phyloP scores from a whole-genome alignment of 2,797 vertebrate genomes.

The Melanogrammus aeglefinus region DNA sequence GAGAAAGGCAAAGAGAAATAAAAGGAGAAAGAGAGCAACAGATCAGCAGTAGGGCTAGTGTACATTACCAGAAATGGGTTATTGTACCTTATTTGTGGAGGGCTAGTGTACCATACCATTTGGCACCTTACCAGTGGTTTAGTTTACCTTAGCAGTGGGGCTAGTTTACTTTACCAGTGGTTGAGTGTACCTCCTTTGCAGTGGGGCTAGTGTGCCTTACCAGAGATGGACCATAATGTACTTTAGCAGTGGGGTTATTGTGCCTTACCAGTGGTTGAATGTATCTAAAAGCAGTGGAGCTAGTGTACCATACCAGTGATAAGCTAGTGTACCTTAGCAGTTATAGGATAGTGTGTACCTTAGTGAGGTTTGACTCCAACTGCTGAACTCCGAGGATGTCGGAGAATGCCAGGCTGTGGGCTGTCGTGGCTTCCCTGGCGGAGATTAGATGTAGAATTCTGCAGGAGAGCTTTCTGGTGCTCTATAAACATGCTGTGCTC shows the following conservation, averaged over 20 bases:
- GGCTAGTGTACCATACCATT: too few relatives aligned
- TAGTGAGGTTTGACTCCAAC: conserved; percentile 75
- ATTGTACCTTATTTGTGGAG: too few relatives aligned
- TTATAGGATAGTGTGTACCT: conserved; percentile 54
- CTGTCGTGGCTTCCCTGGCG: neutral
- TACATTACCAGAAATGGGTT: too few relatives aligned
- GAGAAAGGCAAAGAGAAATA: neutral
- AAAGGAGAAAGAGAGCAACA: neutral
- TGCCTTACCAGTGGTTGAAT: too few relatives aligned
- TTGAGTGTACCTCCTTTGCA: too few relatives aligned
- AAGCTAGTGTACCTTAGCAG: neutral
- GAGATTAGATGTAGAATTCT: conserved; percentile 47
- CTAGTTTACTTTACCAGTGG: neutral
- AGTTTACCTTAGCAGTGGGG: too few relatives aligned
- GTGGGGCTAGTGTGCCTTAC: too few relatives aligned
- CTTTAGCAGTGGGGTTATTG: too few relatives aligned
- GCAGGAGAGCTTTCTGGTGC: conserved; percentile 74
- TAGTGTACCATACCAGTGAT: neutral
- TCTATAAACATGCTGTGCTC: conserved; percentile 79
- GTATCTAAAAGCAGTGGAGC: too few relatives aligned
- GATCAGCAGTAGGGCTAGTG: neutral
- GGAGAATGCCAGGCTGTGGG: neutral
- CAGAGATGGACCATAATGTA: too few relatives aligned
- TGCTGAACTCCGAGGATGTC: conserved; percentile 50
- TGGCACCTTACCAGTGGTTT: too few relatives aligned